Percentiles rank a stretch among this genome's conserved stretches.
phyloP scores from a whole-genome alignment of 2,113 vertebrate species.

The Nettapus auritus region DNA sequence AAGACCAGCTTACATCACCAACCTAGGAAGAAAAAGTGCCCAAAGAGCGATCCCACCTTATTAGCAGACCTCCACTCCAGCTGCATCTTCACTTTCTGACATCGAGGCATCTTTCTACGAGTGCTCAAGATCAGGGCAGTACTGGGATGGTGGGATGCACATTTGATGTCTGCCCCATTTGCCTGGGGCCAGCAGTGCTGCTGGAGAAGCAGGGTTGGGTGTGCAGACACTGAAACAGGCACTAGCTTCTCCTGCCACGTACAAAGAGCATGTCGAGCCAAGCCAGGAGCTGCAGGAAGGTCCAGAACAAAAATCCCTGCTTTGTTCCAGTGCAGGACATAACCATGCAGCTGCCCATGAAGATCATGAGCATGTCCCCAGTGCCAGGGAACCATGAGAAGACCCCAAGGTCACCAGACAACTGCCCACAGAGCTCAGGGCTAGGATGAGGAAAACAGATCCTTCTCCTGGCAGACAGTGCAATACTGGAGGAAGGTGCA shows the following conservation, averaged over 20 bases:
- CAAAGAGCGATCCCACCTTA: background rate
- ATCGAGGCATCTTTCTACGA: background rate
- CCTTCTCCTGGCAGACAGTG: background rate
- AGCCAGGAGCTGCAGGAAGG: background rate
- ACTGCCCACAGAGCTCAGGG: accelerated
- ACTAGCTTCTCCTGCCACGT: background rate
- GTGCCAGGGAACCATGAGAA: background rate
- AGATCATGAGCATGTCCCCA: background rate
- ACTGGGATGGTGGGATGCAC: accelerated
- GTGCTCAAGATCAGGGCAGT: background rate
- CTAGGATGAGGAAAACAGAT: background rate
- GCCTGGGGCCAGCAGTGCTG: background rate
- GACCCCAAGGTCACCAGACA: background rate
- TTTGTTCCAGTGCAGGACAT: background rate
- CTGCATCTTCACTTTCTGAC: background rate
- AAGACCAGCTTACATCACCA: background rate
- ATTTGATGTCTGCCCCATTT: background rate
- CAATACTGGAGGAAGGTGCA: background rate
- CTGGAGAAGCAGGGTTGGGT: background rate
- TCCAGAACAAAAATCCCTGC: background rate
- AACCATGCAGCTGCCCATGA: background rate
- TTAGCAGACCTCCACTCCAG: background rate
- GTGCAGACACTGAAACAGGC: background rate
- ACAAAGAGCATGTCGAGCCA: background rate
- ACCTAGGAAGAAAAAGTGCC: background rate